Evolutionary conservation across 1,140 invertebrate genomes (phyloP), one percentile per base, ranked within the genome.

Genomic region (Eriosoma lanigerum): DNA sequence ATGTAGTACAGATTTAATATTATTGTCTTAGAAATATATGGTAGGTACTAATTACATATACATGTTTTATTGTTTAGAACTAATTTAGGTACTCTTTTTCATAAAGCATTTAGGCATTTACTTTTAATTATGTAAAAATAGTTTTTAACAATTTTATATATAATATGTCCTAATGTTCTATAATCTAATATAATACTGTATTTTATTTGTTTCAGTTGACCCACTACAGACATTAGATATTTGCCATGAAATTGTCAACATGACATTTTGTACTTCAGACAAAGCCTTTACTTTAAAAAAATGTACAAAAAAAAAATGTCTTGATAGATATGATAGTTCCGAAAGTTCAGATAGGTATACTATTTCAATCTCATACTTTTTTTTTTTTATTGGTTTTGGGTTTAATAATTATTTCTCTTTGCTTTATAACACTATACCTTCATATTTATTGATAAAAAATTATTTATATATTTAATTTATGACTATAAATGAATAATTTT

Each of bases 271-370:
- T 58, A 44, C 73, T 32, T 32, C 72, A 44, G 75, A 78, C 3
- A 78, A 32, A 26, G 13, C 38, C 24, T 62, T 62, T 46, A 78
- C 56, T 21, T 62, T 78, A 19, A 78, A 78, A 60, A 76, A 81
- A 44, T 78, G 62, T 46, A 9, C 26, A 13, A 66, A 66, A 46
- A 81, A 81, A 54, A 50, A 19, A 54, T 66, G 44, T 44, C 29
- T 81, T 29, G 62, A 68, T 38, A 50, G 48, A 26, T 81, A 81
- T 56, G 78, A 81, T 26, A 81, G 81, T 29, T 81, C 81, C 3
- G 81, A 81, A 70, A 81, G 73, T 38, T 81, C 81, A 26, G 81
- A 81, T 29, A 81, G 81, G 81, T 81, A 56, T 60, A 56, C 60
- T 19, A 17, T n/a, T n/a, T n/a, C n/a, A n/a, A n/a, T n/a, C n/a